phyloP scores from a whole-genome alignment of 2,888 invertebrate species.

The Diloba caeruleocephala region DNA sequence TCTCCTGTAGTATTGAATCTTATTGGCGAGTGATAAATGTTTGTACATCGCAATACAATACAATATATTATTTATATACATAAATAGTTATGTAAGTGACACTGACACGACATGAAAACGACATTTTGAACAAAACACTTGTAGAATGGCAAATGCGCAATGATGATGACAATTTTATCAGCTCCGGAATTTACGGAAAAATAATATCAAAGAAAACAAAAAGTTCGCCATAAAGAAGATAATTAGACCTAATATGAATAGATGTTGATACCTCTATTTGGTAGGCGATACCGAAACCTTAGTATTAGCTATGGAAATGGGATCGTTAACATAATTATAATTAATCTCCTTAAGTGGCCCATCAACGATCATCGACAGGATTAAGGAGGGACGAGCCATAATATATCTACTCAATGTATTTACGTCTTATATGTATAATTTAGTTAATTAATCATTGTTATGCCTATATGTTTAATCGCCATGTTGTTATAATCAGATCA shows the following conservation, averaged over 20 bases:
- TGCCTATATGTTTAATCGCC: not conserved
- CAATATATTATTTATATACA: too few species aligned
- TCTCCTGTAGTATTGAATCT: too few species aligned
- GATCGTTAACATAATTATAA: slow-evolving; percentile 74
- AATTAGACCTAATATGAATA: slow-evolving; percentile 34
- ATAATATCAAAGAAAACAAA: slow-evolving; percentile 14
- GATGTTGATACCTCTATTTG: slow-evolving; percentile 54
- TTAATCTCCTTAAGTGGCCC: slow-evolving; percentile 69
- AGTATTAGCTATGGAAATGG: slow-evolving; percentile 76
- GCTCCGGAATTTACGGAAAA: slow-evolving; percentile 1
- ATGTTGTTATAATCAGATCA: slow-evolving; percentile 26
- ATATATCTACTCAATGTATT: slow-evolving; percentile 25
- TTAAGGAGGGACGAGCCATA: slow-evolving; percentile 48
- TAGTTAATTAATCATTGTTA: slow-evolving; percentile 41
- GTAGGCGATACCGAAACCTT: slow-evolving; percentile 58
- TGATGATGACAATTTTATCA: too few species aligned
- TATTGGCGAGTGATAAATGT: too few species aligned
- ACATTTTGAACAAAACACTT: too few species aligned
- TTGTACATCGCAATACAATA: too few species aligned
- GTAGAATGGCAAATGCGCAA: too few species aligned
- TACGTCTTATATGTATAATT: slow-evolving; percentile 33
- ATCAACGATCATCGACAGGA: slow-evolving; percentile 56
- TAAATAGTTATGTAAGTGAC: too few species aligned
- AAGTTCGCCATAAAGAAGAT: slow-evolving; percentile 17
- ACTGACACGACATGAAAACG: too few species aligned